Evolutionary conservation across 2,888 invertebrate species (phyloP).

Genomic region (Tetramorium bicarinatum): DNA sequence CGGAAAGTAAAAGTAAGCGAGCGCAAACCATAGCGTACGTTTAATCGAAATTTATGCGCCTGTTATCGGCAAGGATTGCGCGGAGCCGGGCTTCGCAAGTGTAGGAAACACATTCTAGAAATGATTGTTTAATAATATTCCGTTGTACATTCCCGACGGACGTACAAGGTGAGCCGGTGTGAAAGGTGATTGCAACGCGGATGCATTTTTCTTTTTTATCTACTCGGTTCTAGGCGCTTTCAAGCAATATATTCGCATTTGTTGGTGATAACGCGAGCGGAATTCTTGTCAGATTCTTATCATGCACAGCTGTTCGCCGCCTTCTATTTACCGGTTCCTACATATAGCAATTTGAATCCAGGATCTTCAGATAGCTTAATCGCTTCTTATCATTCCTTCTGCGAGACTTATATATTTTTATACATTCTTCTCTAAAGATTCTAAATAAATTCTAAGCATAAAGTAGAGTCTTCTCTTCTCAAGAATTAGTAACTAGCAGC

Average conservation of each 20-base stretch:
- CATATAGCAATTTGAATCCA: neutral
- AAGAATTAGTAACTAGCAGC: neutral
- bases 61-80: constrained; percentile 65
- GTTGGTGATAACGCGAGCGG: constrained; percentile 66
- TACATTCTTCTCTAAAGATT: neutral
- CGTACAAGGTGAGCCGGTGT: constrained; percentile 77
- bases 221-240: constrained; percentile 64
- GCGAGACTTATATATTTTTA: neutral
- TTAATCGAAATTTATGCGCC: constrained; percentile 65
- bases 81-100: constrained; percentile 10
- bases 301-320: constrained; percentile 15
- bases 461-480: neutral
- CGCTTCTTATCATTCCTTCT: neutral
- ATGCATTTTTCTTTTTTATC: constrained; percentile 68
- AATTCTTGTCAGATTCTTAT: constrained; percentile 61
- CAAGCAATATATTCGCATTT: constrained; percentile 63
- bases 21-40: constrained; percentile 46
- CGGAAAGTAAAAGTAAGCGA: constrained; percentile 69
- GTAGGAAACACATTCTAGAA: constrained; percentile 65
- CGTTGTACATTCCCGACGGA: constrained; percentile 69
- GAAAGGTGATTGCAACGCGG: constrained; percentile 78
- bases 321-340: neutral
- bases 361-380: neutral
- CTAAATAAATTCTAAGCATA: neutral
- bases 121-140: constrained; percentile 77